Conservation (phyloP, 2,888 invertebrate genomes). For the Sclerodermus sp. region DNA sequence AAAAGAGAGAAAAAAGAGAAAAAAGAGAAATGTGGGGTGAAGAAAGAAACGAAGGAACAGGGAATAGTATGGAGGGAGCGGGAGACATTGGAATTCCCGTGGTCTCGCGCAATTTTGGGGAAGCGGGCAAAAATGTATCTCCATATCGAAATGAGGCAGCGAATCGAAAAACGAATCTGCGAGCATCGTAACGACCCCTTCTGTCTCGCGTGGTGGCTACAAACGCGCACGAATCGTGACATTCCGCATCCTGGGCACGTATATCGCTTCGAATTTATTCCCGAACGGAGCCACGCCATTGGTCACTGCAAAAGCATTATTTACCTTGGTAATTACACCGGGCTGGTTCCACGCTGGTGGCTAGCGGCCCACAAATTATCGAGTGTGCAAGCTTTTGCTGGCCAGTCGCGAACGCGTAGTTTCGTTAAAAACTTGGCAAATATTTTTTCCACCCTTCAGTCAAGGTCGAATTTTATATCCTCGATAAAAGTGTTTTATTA, state of each 20-base stretch:
- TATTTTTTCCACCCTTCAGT: not conserved
- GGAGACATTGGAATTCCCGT: too few relatives aligned
- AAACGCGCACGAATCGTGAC: not conserved
- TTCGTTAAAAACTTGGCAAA: conserved; percentile 25
- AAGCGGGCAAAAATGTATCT: too few relatives aligned
- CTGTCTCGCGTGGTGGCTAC: conserved; percentile 1
- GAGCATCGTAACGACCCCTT: conserved; percentile 26
- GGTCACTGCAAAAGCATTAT: conserved; percentile 40
- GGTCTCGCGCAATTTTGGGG: too few relatives aligned
- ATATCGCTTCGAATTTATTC: conserved; percentile 41
- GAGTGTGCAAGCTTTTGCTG: conserved; percentile 34
- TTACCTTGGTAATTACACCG: conserved; percentile 47
- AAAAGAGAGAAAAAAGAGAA: too few relatives aligned
- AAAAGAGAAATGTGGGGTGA: too few relatives aligned
- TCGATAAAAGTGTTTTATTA: too few relatives aligned
- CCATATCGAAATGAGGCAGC: too few relatives aligned
- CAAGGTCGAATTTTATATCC: too few relatives aligned
- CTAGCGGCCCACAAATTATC: conserved; percentile 39
- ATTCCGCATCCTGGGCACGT: conserved; percentile 38
- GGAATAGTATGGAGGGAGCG: too few relatives aligned
- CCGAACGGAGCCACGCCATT: conserved; percentile 37
- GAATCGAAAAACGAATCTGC: conserved; percentile 9
- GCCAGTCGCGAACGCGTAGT: conserved; percentile 25
- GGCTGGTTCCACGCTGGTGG: conserved; percentile 36
- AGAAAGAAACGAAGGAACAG: too few relatives aligned